Percentiles rank a stretch among this genome's conserved stretches.
Conservation (phyloP, 1,140 invertebrate genomes). For the Chrysoperla carnea region DNA sequence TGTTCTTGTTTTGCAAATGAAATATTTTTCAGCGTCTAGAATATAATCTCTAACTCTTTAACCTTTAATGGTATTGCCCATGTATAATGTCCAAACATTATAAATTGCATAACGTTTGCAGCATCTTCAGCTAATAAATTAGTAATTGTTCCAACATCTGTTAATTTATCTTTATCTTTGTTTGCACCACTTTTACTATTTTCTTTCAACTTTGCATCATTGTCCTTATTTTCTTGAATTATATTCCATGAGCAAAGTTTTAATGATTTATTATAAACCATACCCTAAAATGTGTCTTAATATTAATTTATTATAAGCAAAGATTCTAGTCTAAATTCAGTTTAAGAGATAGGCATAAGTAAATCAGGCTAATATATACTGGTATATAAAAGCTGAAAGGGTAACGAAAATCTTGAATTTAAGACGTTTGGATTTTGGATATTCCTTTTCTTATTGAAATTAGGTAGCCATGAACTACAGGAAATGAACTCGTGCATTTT, state of each 20-base stretch:
- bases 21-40: no score
- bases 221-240: constrained; percentile 9
- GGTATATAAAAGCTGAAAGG: no score
- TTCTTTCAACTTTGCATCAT: constrained; percentile 2
- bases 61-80: constrained; percentile 79
- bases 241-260: constrained; percentile 24
- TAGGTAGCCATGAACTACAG: no score
- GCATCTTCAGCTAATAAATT: constrained; percentile 72
- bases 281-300: background rate
- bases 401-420: no score
- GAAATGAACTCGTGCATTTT: no score
- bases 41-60: background rate
- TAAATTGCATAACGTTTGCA: constrained; percentile 64
- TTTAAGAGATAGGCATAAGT: no score
- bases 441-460: no score
- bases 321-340: no score
- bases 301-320: background rate
- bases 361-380: no score
- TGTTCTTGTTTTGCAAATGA: no score
- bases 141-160: constrained; percentile 48
- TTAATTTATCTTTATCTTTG: constrained; percentile 14
- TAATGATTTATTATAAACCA: constrained; percentile 20
- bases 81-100: constrained; percentile 69
- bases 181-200: constrained; percentile 2
- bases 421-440: no score